phyloP scores from a whole-genome alignment of 2,888 invertebrate genomes.

The Lasioglossum calceatum region DNA sequence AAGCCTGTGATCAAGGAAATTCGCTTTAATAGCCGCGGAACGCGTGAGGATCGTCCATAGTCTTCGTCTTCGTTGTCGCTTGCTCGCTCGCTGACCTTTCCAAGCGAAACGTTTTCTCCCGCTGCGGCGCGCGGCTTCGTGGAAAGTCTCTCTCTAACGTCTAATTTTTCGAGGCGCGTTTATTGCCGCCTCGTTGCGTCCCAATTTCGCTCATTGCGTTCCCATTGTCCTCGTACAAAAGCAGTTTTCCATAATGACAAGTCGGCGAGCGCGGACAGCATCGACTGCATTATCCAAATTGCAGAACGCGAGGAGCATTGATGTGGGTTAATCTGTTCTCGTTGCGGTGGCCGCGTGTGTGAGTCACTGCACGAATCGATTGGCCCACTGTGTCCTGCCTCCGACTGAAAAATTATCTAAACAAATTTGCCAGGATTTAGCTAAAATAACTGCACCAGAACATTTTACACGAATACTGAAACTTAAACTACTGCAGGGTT shows the following conservation, averaged over 20 bases:
- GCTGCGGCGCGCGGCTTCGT: slow-evolving; percentile 12
- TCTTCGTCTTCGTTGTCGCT: not conserved
- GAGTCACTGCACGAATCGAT: slow-evolving; percentile 1
- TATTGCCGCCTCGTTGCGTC: slow-evolving; percentile 43
- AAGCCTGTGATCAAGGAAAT: slow-evolving; percentile 2
- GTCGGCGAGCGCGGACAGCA: slow-evolving; percentile 49
- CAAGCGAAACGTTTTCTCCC: slow-evolving; percentile 18
- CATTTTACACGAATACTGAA: not conserved
- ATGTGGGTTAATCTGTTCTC: slow-evolving; percentile 17
- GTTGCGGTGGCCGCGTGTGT: slow-evolving; percentile 15
- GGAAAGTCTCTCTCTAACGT: slow-evolving; percentile 19
- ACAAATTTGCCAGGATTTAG: not conserved
- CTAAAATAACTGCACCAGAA: not conserved
- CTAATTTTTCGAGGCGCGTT: slow-evolving; percentile 31
- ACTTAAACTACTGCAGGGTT: not conserved
- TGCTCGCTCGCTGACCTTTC: slow-evolving; percentile 31
- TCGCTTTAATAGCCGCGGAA: not conserved
- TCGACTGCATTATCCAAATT: slow-evolving; percentile 57
- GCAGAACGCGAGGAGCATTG: slow-evolving; percentile 34
- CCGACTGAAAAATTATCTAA: not conserved
- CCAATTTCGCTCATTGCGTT: slow-evolving; percentile 49
- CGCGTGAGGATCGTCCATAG: not conserved
- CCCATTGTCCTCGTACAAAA: slow-evolving; percentile 54
- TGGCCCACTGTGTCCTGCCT: not conserved
- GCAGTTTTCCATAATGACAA: slow-evolving; percentile 67